Evolutionary conservation across 2,113 vertebrate species (phyloP).

Genomic region (Elephantulus edwardii): DNA sequence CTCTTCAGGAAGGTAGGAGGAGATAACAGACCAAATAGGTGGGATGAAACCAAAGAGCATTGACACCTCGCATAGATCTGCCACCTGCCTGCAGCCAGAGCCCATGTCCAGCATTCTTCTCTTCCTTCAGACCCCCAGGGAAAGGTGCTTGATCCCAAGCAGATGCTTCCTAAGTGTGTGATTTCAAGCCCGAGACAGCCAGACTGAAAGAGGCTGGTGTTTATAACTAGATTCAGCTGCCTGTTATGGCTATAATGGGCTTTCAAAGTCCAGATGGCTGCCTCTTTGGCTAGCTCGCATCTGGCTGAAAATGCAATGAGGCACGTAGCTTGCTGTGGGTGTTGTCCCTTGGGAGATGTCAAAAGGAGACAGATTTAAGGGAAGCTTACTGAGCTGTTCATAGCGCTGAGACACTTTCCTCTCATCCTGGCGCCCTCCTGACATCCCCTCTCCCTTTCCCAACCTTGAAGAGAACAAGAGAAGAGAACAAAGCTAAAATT

Average conservation of each 20-base stretch:
- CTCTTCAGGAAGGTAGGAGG: neutral
- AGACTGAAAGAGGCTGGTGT: slow-evolving; percentile 3
- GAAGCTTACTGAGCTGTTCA: neutral
- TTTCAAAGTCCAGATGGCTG: slow-evolving; percentile 63
- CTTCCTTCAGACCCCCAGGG: neutral
- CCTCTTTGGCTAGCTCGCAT: neutral
- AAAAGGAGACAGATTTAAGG: neutral
- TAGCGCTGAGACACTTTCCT: neutral
- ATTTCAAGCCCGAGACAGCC: slow-evolving; percentile 25
- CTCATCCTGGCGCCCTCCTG: neutral
- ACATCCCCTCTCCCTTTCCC: no score
- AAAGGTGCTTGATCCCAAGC: neutral
- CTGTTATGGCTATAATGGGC: slow-evolving; percentile 1
- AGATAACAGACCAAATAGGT: neutral
- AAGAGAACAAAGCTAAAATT: neutral
- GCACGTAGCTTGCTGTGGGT: slow-evolving; percentile 55
- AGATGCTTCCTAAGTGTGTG: slow-evolving; percentile 44
- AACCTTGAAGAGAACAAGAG: neutral
- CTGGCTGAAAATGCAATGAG: slow-evolving; percentile 19
- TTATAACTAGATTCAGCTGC: slow-evolving; percentile 31
- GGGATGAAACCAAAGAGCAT: neutral
- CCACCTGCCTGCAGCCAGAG: neutral
- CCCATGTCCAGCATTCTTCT: neutral
- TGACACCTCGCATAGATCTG: neutral
- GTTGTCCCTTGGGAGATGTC: neutral